Evolutionary conservation across 2,113 vertebrate species (phyloP), one percentile per base, ranked within the genome.

Genomic region (Pycnonotus jocosus): DNA sequence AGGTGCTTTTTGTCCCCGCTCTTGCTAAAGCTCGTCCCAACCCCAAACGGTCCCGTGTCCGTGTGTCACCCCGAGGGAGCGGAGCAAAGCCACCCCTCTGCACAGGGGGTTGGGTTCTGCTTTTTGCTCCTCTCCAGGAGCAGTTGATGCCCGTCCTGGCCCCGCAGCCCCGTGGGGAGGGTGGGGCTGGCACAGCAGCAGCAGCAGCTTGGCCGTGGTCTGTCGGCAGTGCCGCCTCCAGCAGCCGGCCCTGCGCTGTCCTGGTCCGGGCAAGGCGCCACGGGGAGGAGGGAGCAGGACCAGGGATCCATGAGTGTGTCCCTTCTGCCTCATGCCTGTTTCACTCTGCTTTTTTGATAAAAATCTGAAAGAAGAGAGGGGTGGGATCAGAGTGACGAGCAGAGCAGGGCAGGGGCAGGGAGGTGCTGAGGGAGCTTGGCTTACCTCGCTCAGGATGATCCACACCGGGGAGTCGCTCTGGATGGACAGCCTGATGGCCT

Each of bases 381-480:
- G 7, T 1, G 45, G 45, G 58, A 15, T 81, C 14, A 83, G 77
- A 45, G 53, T 2, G 2, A 30, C 1, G 48, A 20, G 76, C 3
- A 2, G 48, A 20, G 76, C 3, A 2, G 40, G 57, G 73, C 8
- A 7, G 38, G 4, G 33, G 16, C 20, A 7, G 20, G 40, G 40
- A 42, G 8, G 33, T 9, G 86, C 42, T 2, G 23, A 6, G 7
- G 7, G 58, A 60, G 66, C 37, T 20, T 0, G 0, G 9, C 77
- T 95, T 95, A 99, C 99, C 99, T 99, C 99, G 28, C 99, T 99
- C 96, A 99, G 96, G 96, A 99, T 99, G 94, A 99, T 99, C 99
- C 99, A 99, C 82, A 99, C 99, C 0, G 99, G 99, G 7, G 99
- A 99, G 97, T 99, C 99, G 0, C 98, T 99, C 95, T 99, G 95